These are phyloP conservation scores for Phyllostomus hastatus DNA, from an alignment of 2,113 vertebrate species.

Conservation along the genomic window DNA sequence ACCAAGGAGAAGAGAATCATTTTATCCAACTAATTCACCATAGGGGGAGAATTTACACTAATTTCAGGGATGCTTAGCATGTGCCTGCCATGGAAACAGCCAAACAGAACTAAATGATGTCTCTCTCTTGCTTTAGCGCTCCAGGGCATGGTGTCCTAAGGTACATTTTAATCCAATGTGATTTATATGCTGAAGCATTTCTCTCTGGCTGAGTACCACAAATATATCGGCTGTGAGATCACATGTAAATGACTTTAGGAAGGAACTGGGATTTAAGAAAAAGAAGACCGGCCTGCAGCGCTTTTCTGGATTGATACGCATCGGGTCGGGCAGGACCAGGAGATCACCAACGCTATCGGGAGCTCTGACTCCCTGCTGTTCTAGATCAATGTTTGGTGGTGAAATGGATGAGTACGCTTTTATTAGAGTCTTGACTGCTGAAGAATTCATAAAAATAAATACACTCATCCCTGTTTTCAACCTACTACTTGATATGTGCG, in stretches of 20 bases:
- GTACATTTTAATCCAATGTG: neutral
- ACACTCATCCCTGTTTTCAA: neutral
- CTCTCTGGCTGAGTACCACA: neutral
- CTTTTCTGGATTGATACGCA: neutral
- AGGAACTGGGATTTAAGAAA: slow-evolving; percentile 51
- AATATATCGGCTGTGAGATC: neutral
- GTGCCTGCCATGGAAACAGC: neutral
- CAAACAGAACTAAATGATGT: neutral
- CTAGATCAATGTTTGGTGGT: neutral
- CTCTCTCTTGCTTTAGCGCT: neutral
- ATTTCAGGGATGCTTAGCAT: neutral
- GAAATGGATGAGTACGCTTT: neutral
- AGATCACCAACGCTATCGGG: rapidly evolving
- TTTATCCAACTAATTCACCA: neutral
- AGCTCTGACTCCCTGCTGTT: neutral
- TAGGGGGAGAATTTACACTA: neutral
- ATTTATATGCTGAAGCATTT: neutral
- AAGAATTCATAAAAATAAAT: neutral
- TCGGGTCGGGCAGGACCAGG: neutral
- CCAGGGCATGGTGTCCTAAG: too few species aligned
- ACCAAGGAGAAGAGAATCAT: neutral
- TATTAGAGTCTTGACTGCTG: neutral
- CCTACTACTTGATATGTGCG: rapidly evolving
- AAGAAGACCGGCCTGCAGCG: neutral
- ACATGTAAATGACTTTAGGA: slow-evolving; percentile 40